Evolutionary conservation across 2,797 vertebrate species (phyloP), one percentile per base, ranked within the genome.

Genomic region (Myripristis murdjan): DNA sequence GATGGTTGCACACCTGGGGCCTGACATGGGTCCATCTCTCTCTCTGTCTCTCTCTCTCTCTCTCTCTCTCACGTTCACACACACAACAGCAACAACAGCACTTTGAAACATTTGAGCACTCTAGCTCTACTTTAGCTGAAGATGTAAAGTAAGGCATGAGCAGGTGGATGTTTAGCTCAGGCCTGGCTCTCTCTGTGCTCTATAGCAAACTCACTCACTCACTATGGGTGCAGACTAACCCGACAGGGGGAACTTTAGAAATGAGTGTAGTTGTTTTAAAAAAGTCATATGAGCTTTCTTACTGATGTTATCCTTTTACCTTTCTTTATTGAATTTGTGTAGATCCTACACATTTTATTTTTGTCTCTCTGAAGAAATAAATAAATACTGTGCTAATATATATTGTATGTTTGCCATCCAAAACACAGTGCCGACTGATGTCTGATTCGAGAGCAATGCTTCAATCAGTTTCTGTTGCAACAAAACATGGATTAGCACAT

Each of bases 1-100:
- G 89, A 90, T 70, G 86, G 94, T 97, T 95, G 93, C 96, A 97
- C 97, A 98, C 96, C 96, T 98, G 97, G 91, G 95, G 92, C 95
- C 93, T 87, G 84, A 92, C 87, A 72, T 72, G 58, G 81, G 74
- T 89, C 85, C 84, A 67, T 82, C 71, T 69, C 75, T 70, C 79
- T 84, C 65, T 43, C 46, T 49, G 65, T 65, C 37, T 39, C 49
- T 68, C 20, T 70, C 60, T 69, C 49, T 37, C 1, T 65, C 16
- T 39, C 20, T 33, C 31, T 24, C 55, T 37, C 7, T 16, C 33
- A 18, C 16, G 23, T 22, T 62, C 26, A 52, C 28, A 28, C 10
- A 7, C 10, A 53, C 44, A 37, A 11, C 37, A 3, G 6, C 28
- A 28, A 35, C 33, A 73, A 43, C 56, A 70, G 56, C 58, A 52